Evolutionary conservation across 2,888 invertebrate genomes (phyloP), one percentile per base, ranked within the genome.

Genomic region (Danaus chrysippus): DNA sequence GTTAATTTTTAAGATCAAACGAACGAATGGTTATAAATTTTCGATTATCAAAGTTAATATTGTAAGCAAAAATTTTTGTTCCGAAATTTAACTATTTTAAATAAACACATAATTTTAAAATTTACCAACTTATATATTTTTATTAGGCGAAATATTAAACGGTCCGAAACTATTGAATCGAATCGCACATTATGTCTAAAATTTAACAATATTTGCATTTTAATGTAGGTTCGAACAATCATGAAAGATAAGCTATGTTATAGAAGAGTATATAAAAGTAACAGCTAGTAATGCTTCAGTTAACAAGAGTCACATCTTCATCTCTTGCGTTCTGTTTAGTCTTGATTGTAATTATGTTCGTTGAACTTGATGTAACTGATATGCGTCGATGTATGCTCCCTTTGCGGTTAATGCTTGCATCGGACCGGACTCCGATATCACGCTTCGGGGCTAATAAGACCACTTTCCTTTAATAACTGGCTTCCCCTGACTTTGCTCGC

Each of bases 311-410:
- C 59, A 59, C 68, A 58, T 56, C 61, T 42, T 56, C 59, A 68
- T 68, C 66, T 68, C 74, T 76, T 76, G 72, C 71, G 72, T 69
- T 76, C 74, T 79, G 78, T 79, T 81, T 80, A 77, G 74, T 72
- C 60, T 60, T 66, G 68, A 64, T 68, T 66, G 61, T 77, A 62
- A 60, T 62, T 52, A 58, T 63, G 65, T 70, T 65, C 69, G 66
- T 68, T 72, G 76, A 77, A 79, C 78, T 74, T 73, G 73, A 69
- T 78, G 78, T 79, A 77, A 77, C 80, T 75, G 75, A 82, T 81
- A 79, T 78, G 75, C 78, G 77, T 71, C 76, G 76, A 78, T 74
- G 79, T 83, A 79, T 78, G 78, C 65, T 72, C 67, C 68, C 70
- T 67, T 74, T 79, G 76, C 79, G 76, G 81, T 84, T 86, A 34